Conservation (phyloP, 1,140 invertebrate species). For the Penaeus chinensis region DNA sequence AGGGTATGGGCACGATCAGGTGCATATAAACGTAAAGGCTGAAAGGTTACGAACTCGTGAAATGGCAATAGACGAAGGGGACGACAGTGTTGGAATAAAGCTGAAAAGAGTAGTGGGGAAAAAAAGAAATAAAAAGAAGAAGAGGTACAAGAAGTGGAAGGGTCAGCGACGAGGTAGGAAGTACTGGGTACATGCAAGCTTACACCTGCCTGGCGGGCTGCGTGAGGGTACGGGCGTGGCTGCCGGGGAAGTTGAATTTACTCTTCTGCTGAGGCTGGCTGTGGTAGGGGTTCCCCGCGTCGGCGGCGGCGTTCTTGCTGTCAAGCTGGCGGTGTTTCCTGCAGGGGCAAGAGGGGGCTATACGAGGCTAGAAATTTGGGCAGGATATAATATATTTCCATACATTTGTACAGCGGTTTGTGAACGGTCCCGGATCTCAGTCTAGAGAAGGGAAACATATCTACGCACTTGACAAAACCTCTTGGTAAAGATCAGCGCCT, state of each 20-base stretch:
- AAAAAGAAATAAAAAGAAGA: too few species aligned
- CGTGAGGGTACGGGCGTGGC: constrained; percentile 41
- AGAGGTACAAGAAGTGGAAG: constrained; percentile 57
- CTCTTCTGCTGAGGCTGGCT: constrained; percentile 36
- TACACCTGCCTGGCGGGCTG: constrained; percentile 56
- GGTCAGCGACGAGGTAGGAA: constrained; percentile 9
- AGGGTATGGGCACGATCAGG: too few species aligned
- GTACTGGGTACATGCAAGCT: constrained; percentile 18
- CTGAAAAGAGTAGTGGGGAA: too few species aligned
- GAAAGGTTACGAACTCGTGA: too few species aligned
- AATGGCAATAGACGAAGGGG: too few species aligned
- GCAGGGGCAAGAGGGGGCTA: neutral
- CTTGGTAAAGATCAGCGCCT: too few species aligned
- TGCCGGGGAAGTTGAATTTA: constrained; percentile 39
- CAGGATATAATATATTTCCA: neutral
- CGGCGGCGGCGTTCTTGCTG: constrained; percentile 39
- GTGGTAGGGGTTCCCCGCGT: constrained; percentile 54
- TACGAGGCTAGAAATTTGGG: neutral
- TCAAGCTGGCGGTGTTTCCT: constrained; percentile 31
- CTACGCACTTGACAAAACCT: too few species aligned
- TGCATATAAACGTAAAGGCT: too few species aligned
- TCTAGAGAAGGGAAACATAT: too few species aligned
- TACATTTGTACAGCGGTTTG: too few species aligned
- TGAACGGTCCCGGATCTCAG: too few species aligned
- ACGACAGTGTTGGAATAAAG: too few species aligned